These are phyloP conservation scores for Lampris incognitus DNA, from an alignment of 2,113 vertebrate species.

Conservation along the genomic window DNA sequence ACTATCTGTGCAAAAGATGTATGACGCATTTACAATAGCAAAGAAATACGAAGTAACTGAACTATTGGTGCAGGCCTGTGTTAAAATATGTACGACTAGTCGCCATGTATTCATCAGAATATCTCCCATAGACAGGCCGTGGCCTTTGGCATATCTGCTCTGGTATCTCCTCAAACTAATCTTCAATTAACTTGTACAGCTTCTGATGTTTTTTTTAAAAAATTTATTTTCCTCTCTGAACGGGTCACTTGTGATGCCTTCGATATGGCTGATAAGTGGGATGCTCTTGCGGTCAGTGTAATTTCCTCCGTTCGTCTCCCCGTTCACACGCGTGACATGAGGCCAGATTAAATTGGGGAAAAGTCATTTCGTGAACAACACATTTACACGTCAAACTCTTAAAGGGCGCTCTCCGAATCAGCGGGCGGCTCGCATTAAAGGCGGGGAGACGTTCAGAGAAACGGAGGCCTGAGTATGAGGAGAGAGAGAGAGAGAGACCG, in stretches of 20 bases:
- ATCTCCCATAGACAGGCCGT: constrained; percentile 44
- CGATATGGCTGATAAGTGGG: constrained; percentile 48
- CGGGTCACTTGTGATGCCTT: constrained; percentile 26
- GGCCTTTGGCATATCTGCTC: constrained; percentile 44
- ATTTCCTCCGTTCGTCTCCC: constrained; percentile 36
- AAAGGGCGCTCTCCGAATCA: constrained; percentile 5
- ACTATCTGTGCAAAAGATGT: no score
- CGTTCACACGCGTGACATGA: constrained; percentile 25
- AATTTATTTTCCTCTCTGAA: constrained; percentile 45
- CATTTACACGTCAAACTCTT: constrained; percentile 19
- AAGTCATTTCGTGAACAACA: constrained; percentile 11
- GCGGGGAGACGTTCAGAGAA: constrained; percentile 29
- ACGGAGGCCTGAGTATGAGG: background rate
- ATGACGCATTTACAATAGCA: no score
- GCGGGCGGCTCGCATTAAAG: constrained; percentile 47
- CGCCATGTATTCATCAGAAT: constrained; percentile 49
- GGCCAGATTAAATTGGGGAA: constrained; percentile 21
- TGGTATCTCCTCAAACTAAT: constrained; percentile 62
- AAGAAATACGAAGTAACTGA: background rate
- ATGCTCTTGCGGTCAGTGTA: constrained; percentile 30
- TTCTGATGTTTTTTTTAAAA: constrained; percentile 41
- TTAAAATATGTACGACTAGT: constrained; percentile 29
- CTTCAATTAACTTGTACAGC: constrained; percentile 62
- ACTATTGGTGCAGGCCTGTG: constrained; percentile 18
- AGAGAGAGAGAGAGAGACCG: constrained; percentile 36